Evolutionary conservation across 35 echinoderm and acorn worm species (phyloP), one percentile per base, ranked within the genome.

Genomic region (Lytechinus pictus): DNA sequence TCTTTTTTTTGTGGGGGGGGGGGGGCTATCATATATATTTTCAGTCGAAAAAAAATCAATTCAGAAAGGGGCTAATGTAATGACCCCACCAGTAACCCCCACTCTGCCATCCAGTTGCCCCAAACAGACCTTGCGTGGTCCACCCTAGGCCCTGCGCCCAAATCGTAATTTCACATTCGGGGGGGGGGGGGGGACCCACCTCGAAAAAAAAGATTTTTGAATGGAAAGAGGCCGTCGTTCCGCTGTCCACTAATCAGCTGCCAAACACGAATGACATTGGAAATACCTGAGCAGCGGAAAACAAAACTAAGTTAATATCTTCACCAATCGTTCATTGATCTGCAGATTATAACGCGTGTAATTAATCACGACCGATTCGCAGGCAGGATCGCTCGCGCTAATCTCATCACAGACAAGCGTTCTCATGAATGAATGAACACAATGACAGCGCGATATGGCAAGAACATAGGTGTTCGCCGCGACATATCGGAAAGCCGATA

Each of bases 401-500:
- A 90, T 90, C 88, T 52, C 52, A 79, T 79, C 66, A 90, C 88
- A 90, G 88, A 44, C 88, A 90, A 52, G 29, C 88, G 88, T 93
- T 93, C 55, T 93, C 28, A 54, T 93, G 92, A 93, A 93, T 93
- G 92, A 93, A 93, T 93, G 92, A 55, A 93, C 53, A 57, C 92
- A 93, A 93, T 57, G 54, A 55, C 92, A 93, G 92, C 52, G 92
- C 92, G 52, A 93, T 93, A 57, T 93, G 92, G 28, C 53, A 10
- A 10, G 21, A 54, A 90, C 52, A 93, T 93, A 93, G 92, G 92
- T 93, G 92, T 93, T 54, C 92, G 54, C 54, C 55, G 92, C 66
- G 66, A 79, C 66, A 57, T 86, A 94, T 97, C 97, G 95, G 97
- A 97, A 98, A 98, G 97, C 97, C 95, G 97, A 98, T 98, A 98